Percentiles rank a stretch among this genome's conserved stretches.
phyloP scores from a whole-genome alignment of 30 jellyfish, hydroid and myxozoan genomes.

The Aurelia aurita complex sp. Pacific region DNA sequence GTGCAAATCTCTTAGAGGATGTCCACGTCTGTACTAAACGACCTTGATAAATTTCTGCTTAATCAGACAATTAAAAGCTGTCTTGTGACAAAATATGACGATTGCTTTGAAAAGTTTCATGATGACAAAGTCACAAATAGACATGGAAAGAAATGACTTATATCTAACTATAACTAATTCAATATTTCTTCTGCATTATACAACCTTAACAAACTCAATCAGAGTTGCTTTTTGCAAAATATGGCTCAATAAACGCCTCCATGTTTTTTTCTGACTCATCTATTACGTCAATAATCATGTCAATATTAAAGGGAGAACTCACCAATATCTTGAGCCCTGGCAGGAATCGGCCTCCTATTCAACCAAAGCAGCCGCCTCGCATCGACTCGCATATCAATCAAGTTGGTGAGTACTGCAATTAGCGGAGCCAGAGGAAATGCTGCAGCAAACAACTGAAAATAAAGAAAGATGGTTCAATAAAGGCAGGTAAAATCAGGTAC shows the following conservation, averaged over 20 bases:
- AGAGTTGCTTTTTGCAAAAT: neutral
- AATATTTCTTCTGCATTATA: no score
- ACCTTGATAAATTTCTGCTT: no score
- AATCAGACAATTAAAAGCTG: no score
- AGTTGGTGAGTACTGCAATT: constrained; percentile 82
- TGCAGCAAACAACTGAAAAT: constrained; percentile 89
- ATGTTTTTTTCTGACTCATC: neutral
- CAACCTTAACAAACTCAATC: no score
- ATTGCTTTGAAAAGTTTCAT: no score
- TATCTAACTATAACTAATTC: no score
- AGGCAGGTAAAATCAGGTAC: no score
- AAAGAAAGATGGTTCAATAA: neutral
- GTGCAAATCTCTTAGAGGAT: no score
- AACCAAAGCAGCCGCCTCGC: constrained; percentile 94
- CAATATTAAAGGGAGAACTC: neutral
- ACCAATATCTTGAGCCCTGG: constrained; percentile 95
- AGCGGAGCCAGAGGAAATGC: constrained; percentile 98
- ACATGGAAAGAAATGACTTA: no score
- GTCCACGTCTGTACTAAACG: no score
- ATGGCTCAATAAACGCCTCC: neutral
- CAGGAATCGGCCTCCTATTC: constrained; percentile 86
- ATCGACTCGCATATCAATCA: constrained; percentile 86
- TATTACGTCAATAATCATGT: neutral
- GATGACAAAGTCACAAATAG: no score
- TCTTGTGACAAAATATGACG: no score